Evolutionary conservation across 1,140 invertebrate genomes (phyloP).

Genomic region (Rhynchophorus ferrugineus): DNA sequence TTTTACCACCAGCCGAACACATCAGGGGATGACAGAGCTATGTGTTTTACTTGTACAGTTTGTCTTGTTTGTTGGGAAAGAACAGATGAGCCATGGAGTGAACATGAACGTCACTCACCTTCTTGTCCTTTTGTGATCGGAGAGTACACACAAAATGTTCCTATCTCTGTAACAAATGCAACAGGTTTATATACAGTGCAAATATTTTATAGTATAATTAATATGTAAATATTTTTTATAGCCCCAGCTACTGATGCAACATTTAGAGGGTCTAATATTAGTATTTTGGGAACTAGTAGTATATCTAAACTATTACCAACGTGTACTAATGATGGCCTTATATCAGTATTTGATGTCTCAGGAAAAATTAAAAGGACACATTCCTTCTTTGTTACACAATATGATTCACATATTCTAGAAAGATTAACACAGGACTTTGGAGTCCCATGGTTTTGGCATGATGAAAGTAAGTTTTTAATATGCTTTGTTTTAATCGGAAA

Average conservation of each 20-base stretch:
- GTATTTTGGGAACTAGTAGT: constrained; percentile 31
- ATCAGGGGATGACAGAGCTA: constrained; percentile 82
- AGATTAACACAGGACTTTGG: constrained; percentile 38
- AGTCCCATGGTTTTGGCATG: constrained; percentile 28
- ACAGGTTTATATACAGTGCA: constrained; percentile 55
- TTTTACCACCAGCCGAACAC: constrained; percentile 90
- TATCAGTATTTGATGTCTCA: constrained; percentile 38
- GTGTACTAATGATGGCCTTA: constrained; percentile 36
- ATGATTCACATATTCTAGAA: constrained; percentile 39
- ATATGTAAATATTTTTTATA: constrained; percentile 6
- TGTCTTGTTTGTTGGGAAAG: constrained; percentile 94
- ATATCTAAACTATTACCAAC: constrained; percentile 33
- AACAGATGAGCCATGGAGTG: constrained; percentile 92
- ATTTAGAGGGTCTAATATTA: constrained; percentile 30
- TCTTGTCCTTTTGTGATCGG: constrained; percentile 88
- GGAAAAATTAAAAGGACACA: constrained; percentile 38
- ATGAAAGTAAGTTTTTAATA: constrained; percentile 21
- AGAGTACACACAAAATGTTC: constrained; percentile 92
- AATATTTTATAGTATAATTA: not conserved
- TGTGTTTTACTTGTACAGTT: constrained; percentile 92
- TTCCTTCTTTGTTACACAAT: constrained; percentile 39
- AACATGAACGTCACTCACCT: constrained; percentile 89
- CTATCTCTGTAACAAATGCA: constrained; percentile 80
- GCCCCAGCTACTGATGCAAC: constrained; percentile 54
- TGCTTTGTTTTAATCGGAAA: too few relatives aligned